Base-by-base conservation (phyloP, 2,888 invertebrate species). In the Stictocephala bisonia region DNA sequence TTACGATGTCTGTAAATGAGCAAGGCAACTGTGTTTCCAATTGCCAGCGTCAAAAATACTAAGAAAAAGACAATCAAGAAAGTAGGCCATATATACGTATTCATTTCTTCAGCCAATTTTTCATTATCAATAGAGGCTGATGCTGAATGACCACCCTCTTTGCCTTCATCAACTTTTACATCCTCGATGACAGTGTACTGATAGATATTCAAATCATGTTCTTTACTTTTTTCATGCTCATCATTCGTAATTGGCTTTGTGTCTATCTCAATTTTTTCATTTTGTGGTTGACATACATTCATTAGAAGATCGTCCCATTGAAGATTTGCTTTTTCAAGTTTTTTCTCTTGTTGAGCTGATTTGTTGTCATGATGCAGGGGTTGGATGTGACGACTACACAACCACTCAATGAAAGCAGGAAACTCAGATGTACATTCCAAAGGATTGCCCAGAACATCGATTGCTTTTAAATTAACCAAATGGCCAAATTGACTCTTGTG, bases 351-450 rank as follows among this genome's bases (percentile, higher is more conserved):
- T 64, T 78, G 80, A 13, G 79, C 76, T 44, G 81, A 79, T 40
- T 77, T 80, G 1, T 78, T 50, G 1, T 79, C 77, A 48, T 83
- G 85, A 73, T 85, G 86, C 3, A 89, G 88, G 2, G 86, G 75
- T 11, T 71, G 86, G 0, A 91, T 87, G 76, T 87, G 87, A 68
- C 86, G 86, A 40, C 86, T 85, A 77, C 85, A 88, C 71, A 91
- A 84, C 88, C 88, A 90, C 60, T 87, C 85, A 81, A 93, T 88
- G 40, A 92, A 87, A 69, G 88, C 86, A 78, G 89, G 89, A 80
- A 93, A 90, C 58, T 90, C 89, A 27, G 87, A 85, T 77, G 89
- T 88, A 82, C 93, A 93, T 50, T 88, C 86, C 40, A 94, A 84
- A 1, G 90, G 90, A 83, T 92, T 92, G 77, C 88, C 86, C 73